phyloP scores from a whole-genome alignment of 2,888 invertebrate species.

The Philhelius pedissequus region DNA sequence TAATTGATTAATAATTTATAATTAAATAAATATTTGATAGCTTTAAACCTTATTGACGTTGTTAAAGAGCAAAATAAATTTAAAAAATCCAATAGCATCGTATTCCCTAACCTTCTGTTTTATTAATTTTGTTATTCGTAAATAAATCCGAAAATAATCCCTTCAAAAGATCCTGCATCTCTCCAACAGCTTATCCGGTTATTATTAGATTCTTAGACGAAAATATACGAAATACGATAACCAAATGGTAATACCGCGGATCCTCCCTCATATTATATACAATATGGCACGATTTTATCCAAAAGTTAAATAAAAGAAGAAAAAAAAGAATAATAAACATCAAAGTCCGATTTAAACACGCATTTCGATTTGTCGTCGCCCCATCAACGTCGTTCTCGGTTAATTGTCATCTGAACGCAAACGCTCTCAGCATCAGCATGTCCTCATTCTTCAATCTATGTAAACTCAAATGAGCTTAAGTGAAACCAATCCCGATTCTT shows the following conservation, averaged over 20 bases:
- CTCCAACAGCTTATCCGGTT: not conserved
- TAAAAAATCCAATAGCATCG: not conserved
- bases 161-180: not conserved
- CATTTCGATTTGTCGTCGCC: slow-evolving; percentile 42
- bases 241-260: not conserved
- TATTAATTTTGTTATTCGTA: not conserved
- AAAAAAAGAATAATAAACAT: not conserved
- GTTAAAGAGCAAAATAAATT: not conserved
- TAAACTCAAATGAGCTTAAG: slow-evolving; percentile 47
- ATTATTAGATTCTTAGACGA: slow-evolving; percentile 13
- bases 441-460: slow-evolving; percentile 28
- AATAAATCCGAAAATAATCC: not conserved
- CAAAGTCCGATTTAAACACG: slow-evolving; percentile 29
- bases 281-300: slow-evolving; percentile 29
- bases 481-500: slow-evolving; percentile 26
- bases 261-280: not conserved
- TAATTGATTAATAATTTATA: too few relatives aligned
- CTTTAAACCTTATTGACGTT: too few relatives aligned
- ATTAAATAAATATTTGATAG: too few relatives aligned
- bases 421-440: slow-evolving; percentile 38
- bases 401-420: slow-evolving; percentile 60
- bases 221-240: not conserved
- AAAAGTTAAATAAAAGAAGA: slow-evolving; percentile 1
- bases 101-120: not conserved
- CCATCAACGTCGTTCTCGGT: not conserved